Evolutionary conservation across 1,140 invertebrate species (phyloP), one percentile per base, ranked within the genome.

Genomic region (Bombus breviceps): DNA sequence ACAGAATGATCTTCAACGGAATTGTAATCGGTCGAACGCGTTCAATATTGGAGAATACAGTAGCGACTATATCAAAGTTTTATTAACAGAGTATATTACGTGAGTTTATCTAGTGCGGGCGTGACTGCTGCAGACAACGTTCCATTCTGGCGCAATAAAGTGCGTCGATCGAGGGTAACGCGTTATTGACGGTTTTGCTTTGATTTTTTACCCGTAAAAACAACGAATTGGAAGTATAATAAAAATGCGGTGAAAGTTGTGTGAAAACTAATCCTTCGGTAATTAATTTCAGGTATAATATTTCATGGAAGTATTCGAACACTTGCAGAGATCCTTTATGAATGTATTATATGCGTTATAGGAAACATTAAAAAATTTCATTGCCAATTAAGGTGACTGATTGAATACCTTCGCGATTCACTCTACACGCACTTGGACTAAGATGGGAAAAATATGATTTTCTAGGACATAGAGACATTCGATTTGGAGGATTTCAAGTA

Each of bases 401-500:
- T 53, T 1, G 47, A 53, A 53, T 53, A 53, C 18, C 22, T 53
- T 53, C 18, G 1, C 18, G 18, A 53, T 0, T 18, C 47, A 8
- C 6, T 22, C 18, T 22, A 53, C 18, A 62, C n/a, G 28, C 28
- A 62, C 10, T n/a, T 62, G 28, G 15, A 34, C 6, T 66, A 66
- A 66, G 8, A 34, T 32, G 15, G 10, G 3, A 15, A 18, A 34
- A 73, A 34, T n/a, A 32, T 81, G 87, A 53, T 79, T 95, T 94
- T 13, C 1, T 94, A 98, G 98, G 98, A 99, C 94, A 97, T 98
- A 96, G 98, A 89, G 62, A 97, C 98, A 25, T 98, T 98, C 91
- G 98, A 99, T 94, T 94, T 99, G 81, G 98, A 99, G 95, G 98
- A 99, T 93, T 99, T 99, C 95, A 98, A 98, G 93, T 98, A 99